These are phyloP conservation scores for Pithys albifrons DNA, from an alignment of 2,113 vertebrate species.

Conservation along the genomic window DNA sequence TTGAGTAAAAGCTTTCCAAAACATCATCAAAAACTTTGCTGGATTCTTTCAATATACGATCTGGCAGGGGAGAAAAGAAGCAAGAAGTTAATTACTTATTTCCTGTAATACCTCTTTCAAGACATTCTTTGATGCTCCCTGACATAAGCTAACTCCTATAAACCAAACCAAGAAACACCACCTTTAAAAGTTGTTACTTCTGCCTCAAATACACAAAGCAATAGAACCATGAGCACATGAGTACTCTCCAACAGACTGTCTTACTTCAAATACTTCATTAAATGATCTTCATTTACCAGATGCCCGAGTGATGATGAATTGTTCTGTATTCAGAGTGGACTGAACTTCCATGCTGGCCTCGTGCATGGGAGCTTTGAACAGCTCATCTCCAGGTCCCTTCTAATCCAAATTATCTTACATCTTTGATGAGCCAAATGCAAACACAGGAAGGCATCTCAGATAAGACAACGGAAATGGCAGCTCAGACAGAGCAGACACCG, in stretches of 20 bases:
- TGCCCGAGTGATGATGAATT: rapidly evolving
- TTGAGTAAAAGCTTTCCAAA: constrained; percentile 92
- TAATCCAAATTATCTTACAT: neutral
- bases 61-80: constrained; percentile 62
- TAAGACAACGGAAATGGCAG: neutral
- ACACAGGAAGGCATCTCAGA: neutral
- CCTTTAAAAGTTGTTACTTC: neutral
- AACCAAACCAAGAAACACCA: neutral
- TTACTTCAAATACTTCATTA: neutral
- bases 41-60: constrained; percentile 90
- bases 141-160: neutral
- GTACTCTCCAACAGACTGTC: neutral
- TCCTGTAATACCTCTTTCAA: neutral
- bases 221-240: neutral
- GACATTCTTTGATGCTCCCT: neutral
- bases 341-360: neutral
- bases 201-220: neutral
- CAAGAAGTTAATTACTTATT: neutral
- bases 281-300: neutral
- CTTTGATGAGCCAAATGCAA: neutral
- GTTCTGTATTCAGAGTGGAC: neutral
- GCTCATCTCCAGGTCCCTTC: neutral
- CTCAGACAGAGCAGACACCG: neutral
- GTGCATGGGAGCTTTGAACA: neutral
- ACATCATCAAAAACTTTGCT: constrained; percentile 95